Evolutionary conservation across 2,888 invertebrate genomes (phyloP).

Genomic region (Orthosia cruda): DNA sequence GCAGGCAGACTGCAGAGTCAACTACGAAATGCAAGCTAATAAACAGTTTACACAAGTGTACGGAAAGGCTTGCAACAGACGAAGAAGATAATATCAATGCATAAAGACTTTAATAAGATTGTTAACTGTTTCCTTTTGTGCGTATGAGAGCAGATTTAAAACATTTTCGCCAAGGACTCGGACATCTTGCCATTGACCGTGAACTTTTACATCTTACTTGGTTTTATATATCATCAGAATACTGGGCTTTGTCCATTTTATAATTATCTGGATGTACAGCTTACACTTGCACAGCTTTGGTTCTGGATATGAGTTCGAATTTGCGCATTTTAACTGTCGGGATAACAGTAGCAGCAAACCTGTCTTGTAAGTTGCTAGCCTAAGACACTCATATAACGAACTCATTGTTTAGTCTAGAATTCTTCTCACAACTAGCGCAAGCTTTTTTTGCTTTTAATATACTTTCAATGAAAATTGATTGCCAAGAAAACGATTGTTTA

Average conservation of each 20-base stretch:
- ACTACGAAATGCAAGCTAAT: conserved; percentile 36
- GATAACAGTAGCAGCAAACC: background rate
- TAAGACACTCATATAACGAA: conserved; percentile 22
- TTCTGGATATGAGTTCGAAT: background rate
- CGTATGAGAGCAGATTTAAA: background rate
- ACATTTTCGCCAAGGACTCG: background rate
- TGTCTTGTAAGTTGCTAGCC: conserved; percentile 11
- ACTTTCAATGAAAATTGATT: conserved; percentile 51
- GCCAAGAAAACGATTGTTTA: conserved; percentile 52
- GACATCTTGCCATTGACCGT: background rate
- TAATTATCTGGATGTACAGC: background rate
- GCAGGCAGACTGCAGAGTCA: conserved; percentile 35
- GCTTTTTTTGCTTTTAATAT: conserved; percentile 41
- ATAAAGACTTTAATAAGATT: background rate
- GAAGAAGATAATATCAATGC: conserved; percentile 10
- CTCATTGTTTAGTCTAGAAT: conserved; percentile 63
- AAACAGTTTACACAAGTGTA: conserved; percentile 44
- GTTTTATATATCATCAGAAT: background rate
- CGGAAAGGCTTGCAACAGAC: conserved; percentile 10
- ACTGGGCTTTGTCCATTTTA: background rate
- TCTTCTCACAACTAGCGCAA: conserved; percentile 42
- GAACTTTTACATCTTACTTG: background rate
- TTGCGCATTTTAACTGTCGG: too few species aligned
- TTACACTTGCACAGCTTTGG: background rate
- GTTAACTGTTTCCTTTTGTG: background rate